phyloP scores from a whole-genome alignment of 2,888 invertebrate species.

The Megaustenia siamemsis region DNA sequence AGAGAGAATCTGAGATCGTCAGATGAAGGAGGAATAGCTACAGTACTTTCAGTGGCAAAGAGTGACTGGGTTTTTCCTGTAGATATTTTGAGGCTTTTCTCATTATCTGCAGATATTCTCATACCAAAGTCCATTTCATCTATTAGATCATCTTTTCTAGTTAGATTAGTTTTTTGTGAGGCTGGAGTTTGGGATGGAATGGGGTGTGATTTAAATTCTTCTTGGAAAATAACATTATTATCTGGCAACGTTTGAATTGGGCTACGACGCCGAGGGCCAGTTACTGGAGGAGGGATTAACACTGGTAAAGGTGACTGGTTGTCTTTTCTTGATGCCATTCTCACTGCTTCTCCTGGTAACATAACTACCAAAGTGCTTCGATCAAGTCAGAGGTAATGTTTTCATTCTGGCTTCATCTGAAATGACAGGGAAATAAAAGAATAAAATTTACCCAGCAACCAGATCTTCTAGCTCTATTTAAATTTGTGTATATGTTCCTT shows the following conservation, averaged over 20 bases:
- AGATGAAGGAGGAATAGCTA: neutral
- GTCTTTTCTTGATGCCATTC: slow-evolving; percentile 39
- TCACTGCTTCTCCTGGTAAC: neutral
- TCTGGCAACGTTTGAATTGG: neutral
- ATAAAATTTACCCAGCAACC: too few species aligned
- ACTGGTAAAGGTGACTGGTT: slow-evolving; percentile 30
- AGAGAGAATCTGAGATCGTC: slow-evolving; percentile 16
- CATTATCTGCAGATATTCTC: neutral
- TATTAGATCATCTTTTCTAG: neutral
- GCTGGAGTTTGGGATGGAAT: neutral
- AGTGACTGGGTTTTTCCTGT: slow-evolving; percentile 53
- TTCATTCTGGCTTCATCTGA: neutral
- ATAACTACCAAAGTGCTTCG: neutral
- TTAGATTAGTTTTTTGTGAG: neutral
- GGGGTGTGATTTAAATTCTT: neutral
- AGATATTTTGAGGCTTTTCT: neutral
- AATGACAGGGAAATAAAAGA: too few species aligned
- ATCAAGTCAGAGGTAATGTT: neutral
- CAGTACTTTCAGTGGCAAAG: slow-evolving; percentile 42
- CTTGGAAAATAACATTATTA: neutral
- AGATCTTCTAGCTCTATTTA: too few species aligned
- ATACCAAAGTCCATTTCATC: neutral
- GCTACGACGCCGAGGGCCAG: slow-evolving; percentile 37
- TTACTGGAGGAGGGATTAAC: slow-evolving; percentile 40
- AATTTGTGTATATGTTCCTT: too few species aligned